Evolutionary conservation across 2,888 invertebrate species (phyloP).

Genomic region (Muscina levida): DNA sequence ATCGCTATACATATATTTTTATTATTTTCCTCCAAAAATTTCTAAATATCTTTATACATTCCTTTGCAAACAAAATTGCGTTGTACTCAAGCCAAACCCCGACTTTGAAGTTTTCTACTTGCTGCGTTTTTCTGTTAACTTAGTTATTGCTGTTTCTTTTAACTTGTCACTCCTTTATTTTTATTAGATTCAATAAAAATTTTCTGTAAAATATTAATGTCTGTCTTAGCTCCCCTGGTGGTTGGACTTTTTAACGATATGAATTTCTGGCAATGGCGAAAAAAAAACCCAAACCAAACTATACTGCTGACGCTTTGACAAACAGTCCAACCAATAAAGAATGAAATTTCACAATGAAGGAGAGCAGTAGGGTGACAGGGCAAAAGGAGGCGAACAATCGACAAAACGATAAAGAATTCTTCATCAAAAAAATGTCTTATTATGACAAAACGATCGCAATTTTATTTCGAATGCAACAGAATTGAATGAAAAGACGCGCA

Average conservation of each 20-base stretch:
- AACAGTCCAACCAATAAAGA: slow-evolving; percentile 28
- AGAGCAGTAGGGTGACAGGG: background rate
- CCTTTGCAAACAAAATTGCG: no score
- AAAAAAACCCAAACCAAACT: background rate
- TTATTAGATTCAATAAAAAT: slow-evolving; percentile 62
- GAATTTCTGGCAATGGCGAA: slow-evolving; percentile 38
- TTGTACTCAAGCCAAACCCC: slow-evolving; percentile 7
- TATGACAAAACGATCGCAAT: slow-evolving; percentile 76
- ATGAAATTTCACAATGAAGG: slow-evolving; percentile 10
- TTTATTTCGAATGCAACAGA: slow-evolving; percentile 52
- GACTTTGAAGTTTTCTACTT: slow-evolving; percentile 18
- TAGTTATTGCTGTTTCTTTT: background rate
- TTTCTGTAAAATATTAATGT: slow-evolving; percentile 62
- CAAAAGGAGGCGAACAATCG: background rate
- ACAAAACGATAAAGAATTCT: slow-evolving; percentile 50
- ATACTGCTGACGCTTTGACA: slow-evolving; percentile 2
- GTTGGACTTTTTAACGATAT: slow-evolving; percentile 49
- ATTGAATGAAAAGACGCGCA: background rate
- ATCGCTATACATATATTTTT: no score
- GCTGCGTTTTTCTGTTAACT: background rate
- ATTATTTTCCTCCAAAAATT: slow-evolving; percentile 3
- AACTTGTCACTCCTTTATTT: slow-evolving; percentile 27
- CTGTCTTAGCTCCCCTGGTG: slow-evolving; percentile 61
- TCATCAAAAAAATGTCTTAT: slow-evolving; percentile 74
- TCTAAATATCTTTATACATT: background rate